Evolutionary conservation across 2,113 vertebrate genomes (phyloP), one percentile per base, ranked within the genome.

Genomic region (Numenius arquata): DNA sequence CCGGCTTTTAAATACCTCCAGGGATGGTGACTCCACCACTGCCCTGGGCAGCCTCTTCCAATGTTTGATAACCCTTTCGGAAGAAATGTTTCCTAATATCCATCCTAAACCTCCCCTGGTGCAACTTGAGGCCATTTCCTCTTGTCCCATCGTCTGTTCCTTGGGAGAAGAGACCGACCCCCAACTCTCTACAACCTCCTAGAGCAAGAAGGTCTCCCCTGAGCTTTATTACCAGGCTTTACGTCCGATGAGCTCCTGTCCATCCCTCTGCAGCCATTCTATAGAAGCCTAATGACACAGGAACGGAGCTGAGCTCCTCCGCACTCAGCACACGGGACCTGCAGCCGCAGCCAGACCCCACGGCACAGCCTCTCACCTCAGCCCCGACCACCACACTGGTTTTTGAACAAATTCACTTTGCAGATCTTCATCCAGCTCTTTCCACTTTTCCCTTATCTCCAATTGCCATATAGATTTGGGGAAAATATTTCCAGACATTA

Each of bases 321-420:
- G 6, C 12, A 6, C 68, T 14, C 38, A 30, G 47, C 45, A 47
- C 21, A 8, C 2, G 5, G 50, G 7, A 1, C 1, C 8, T 1
- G 52, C 2, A 25, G 38, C 45, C 7, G 1, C 52, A 18, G 5
- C 34, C 25, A 52, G 34, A 43, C 20, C 43, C 58, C 38, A 4
- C 1, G 2, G 29, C 8, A 14, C 27, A 63, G 13, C 22, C 23
- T 34, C 68, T 66, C 45, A 0, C 48, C 40, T 23, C 1, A 71
- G 16, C 62, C 40, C 50, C 43, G 48, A 9, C 16, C 63, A 62
- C 1, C 0, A 20, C 0, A 2, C 27, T 38, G 30, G 1, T 12
- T 40, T 67, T 32, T 23, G 15, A 73, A 30, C 48, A 30, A 45
- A 52, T 41, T 38, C 55, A 22, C 15, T 29, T 19, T 6, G 36